Percentiles rank a stretch among this genome's conserved stretches.
These are phyloP conservation scores for Nephrotoma guestfalica DNA, from an alignment of 2,888 invertebrate species.

Conservation along the genomic window DNA sequence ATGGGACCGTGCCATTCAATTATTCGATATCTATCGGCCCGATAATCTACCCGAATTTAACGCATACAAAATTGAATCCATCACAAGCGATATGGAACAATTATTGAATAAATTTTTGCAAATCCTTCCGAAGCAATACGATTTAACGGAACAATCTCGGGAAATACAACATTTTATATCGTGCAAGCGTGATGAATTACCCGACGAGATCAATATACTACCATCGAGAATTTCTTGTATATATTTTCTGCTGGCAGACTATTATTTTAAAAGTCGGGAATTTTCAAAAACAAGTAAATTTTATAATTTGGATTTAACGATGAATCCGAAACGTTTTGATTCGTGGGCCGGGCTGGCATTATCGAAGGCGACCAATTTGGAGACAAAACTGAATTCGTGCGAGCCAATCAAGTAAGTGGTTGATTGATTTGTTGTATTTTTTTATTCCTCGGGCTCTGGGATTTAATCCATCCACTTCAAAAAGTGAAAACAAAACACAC, in stretches of 20 bases:
- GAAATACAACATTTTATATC: constrained; percentile 53
- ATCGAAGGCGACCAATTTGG: constrained; percentile 60
- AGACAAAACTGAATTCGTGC: constrained; percentile 64
- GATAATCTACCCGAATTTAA: constrained; percentile 68
- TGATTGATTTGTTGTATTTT: not conserved
- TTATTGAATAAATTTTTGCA: constrained; percentile 54
- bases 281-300: constrained; percentile 59
- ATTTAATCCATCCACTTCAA: too few species aligned
- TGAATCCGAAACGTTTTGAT: constrained; percentile 66
- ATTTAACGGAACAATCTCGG: constrained; percentile 46
- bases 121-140: constrained; percentile 50
- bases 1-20: constrained; percentile 57
- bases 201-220: constrained; percentile 36
- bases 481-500: too few species aligned
- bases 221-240: constrained; percentile 53
- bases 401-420: constrained; percentile 38
- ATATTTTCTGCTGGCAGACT: constrained; percentile 85
- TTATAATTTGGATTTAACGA: constrained; percentile 68
- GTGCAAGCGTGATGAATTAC: constrained; percentile 40
- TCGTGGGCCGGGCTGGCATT: constrained; percentile 89
- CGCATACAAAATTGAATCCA: constrained; percentile 52
- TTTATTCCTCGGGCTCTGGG: not conserved
- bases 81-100: constrained; percentile 68
- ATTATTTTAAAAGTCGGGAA: constrained; percentile 79
- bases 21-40: constrained; percentile 72